Conservation (phyloP, 1,140 invertebrate species). For the Leptinotarsa lineolata region DNA sequence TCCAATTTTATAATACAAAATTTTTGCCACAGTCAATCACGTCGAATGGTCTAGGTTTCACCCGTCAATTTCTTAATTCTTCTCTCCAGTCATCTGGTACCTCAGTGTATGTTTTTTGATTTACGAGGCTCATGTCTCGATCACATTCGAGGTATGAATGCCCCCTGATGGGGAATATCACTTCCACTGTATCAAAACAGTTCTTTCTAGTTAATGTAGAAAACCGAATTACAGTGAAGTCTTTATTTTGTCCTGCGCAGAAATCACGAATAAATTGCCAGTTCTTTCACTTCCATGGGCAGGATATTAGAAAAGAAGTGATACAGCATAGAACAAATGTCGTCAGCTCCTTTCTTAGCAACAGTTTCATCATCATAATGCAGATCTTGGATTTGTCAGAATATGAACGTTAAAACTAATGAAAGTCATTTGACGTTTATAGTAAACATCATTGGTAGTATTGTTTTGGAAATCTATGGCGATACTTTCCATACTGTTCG, state of each 20-base stretch:
- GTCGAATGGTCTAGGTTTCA: slow-evolving; percentile 30
- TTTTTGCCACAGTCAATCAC: slow-evolving; percentile 21
- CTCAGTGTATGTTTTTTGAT: slow-evolving; percentile 31
- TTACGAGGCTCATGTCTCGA: slow-evolving; percentile 34
- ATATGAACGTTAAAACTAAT: slow-evolving; percentile 36
- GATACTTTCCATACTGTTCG: background rate
- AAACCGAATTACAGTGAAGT: slow-evolving; percentile 36
- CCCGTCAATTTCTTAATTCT: slow-evolving; percentile 21
- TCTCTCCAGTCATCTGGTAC: too few species aligned
- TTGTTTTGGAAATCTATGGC: slow-evolving; percentile 18
- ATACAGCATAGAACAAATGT: slow-evolving; percentile 30
- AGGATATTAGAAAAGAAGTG: slow-evolving; percentile 30
- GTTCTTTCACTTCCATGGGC: slow-evolving; percentile 30
- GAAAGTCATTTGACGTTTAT: slow-evolving; percentile 32
- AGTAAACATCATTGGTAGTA: slow-evolving; percentile 22
- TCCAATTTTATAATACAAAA: slow-evolving; percentile 20
- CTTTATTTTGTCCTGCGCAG: slow-evolving; percentile 37
- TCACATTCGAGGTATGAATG: slow-evolving; percentile 32
- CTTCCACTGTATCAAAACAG: slow-evolving; percentile 29
- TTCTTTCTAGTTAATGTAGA: slow-evolving; percentile 35
- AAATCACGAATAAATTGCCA: slow-evolving; percentile 33
- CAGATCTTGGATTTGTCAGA: slow-evolving; percentile 22
- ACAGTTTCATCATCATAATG: slow-evolving; percentile 30
- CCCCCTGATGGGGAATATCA: slow-evolving; percentile 33
- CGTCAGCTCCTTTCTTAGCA: slow-evolving; percentile 34